Evolutionary conservation across 1,140 invertebrate species (phyloP), one percentile per base, ranked within the genome.

Genomic region (Rhagoletis zephyria): DNA sequence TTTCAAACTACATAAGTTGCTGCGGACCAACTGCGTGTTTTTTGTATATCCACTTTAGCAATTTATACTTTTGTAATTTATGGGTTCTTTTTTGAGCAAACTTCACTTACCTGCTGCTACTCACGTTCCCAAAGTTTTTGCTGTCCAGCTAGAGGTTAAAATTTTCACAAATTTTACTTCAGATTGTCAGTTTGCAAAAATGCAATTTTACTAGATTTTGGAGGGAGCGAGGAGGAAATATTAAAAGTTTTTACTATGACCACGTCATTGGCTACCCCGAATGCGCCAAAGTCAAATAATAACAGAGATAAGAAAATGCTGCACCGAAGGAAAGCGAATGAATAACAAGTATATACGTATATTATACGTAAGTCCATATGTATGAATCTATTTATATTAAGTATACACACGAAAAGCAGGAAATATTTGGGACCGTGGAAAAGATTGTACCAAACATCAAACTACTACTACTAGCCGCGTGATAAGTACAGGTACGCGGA

Each of bases 401-500:
- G 48, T 56, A 48, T 81, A 56, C 74, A 81, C 74, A 81, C 74
- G 48, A 51, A 51, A 56, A 19, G 5, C 48, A 56, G 74, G 48
- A 81, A 81, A 81, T 81, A 81, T 81, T 81, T 45, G 6, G 6
- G 74, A 81, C 14, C 6, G 48, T 81, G 74, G 48, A 81, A 81
- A 56, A 56, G n/a, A 81, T 56, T 81, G 30, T 81, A 56, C 74
- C 16, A 81, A 81, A 56, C 14, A n/a, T 56, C 48, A 81, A 81
- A 56, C 48, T 30, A 30, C 30, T 30, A 30, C 30, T 30, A 30
- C 30, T 19, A 81, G 74, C 74, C 12, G 42, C 45, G 74, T 81
- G 9, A 56, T 56, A 81, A 81, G n/a, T 67, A 67, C 19, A 81
- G 51, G 74, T 59, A 81, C 74, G 48, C 74, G 48, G 48, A 56